Conservation (phyloP, 2,888 invertebrate species). For the Sarcophaga variegata region DNA sequence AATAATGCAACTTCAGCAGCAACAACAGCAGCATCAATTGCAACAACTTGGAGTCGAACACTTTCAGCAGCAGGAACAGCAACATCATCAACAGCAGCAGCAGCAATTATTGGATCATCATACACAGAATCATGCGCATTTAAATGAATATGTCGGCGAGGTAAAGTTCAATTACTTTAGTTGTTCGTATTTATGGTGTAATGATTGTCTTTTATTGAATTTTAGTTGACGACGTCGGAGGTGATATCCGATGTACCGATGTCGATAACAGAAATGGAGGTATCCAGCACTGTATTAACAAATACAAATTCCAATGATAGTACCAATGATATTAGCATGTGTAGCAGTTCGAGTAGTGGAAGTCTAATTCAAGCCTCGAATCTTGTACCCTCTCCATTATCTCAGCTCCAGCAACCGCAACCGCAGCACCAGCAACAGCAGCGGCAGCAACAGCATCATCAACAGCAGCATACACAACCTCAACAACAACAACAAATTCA, state of each 20-base stretch:
- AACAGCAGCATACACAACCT: constrained; percentile 45
- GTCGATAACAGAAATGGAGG: constrained; percentile 85
- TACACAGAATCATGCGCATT: constrained; percentile 47
- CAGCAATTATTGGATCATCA: constrained; percentile 59
- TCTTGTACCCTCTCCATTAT: constrained; percentile 59
- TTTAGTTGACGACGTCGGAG: constrained; percentile 83
- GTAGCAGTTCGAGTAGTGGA: constrained; percentile 73
- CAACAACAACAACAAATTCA: constrained; percentile 67
- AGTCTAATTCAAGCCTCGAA: constrained; percentile 44
- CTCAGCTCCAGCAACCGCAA: constrained; percentile 67
- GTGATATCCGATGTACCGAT: constrained; percentile 85
- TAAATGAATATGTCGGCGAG: constrained; percentile 64
- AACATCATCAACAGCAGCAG: constrained; percentile 72
- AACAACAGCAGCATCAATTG: constrained; percentile 65
- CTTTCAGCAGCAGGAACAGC: constrained; percentile 67
- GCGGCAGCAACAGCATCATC: constrained; percentile 66
- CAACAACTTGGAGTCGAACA: constrained; percentile 54
- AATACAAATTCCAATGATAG: constrained; percentile 80
- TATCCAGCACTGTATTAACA: constrained; percentile 83
- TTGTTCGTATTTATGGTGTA: constrained; percentile 79
- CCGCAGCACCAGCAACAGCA: constrained; percentile 68
- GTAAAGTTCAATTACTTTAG: constrained; percentile 64
- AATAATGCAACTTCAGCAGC: constrained; percentile 71
- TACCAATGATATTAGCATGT: constrained; percentile 77
- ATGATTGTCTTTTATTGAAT: constrained; percentile 3